Conservation (phyloP, 2,888 invertebrate species). For the Drosophila mercatorum region DNA sequence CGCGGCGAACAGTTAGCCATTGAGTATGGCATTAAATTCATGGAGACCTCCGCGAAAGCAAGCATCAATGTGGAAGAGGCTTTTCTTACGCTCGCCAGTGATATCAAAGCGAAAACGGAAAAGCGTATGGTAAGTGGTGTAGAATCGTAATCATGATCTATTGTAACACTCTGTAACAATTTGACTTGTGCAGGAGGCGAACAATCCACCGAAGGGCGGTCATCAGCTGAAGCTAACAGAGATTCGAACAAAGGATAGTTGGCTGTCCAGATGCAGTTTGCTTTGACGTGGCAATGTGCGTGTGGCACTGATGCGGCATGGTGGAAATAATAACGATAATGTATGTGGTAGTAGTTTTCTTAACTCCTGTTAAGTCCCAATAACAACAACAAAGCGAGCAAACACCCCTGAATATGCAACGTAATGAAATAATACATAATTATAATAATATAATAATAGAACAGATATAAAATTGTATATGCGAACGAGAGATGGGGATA, state of each 20-base stretch:
- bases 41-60: slow-evolving; percentile 99
- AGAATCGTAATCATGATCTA: neutral
- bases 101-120: slow-evolving; percentile 99
- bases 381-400: slow-evolving; percentile 53
- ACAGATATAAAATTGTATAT: slow-evolving; percentile 59
- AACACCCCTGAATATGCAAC: slow-evolving; percentile 51
- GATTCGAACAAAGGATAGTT: slow-evolving; percentile 92
- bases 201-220: slow-evolving; percentile 93
- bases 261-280: slow-evolving; percentile 94
- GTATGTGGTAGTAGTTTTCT: slow-evolving; percentile 82
- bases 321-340: slow-evolving; percentile 75
- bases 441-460: slow-evolving; percentile 50
- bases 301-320: slow-evolving; percentile 73
- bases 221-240: slow-evolving; percentile 92
- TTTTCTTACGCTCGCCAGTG: slow-evolving; percentile 98
- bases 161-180: slow-evolving; percentile 9
- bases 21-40: slow-evolving; percentile 99
- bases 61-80: slow-evolving; percentile 99
- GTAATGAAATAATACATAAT: slow-evolving; percentile 58
- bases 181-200: slow-evolving; percentile 89
- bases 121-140: slow-evolving; percentile 93
- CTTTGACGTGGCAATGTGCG: slow-evolving; percentile 89
- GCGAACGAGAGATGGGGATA: slow-evolving; percentile 52
- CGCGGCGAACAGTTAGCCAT: slow-evolving; percentile 98
- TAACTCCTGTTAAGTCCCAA: slow-evolving; percentile 80